Evolutionary conservation across 1,140 invertebrate genomes (phyloP).

Genomic region (Bombus polaris): DNA sequence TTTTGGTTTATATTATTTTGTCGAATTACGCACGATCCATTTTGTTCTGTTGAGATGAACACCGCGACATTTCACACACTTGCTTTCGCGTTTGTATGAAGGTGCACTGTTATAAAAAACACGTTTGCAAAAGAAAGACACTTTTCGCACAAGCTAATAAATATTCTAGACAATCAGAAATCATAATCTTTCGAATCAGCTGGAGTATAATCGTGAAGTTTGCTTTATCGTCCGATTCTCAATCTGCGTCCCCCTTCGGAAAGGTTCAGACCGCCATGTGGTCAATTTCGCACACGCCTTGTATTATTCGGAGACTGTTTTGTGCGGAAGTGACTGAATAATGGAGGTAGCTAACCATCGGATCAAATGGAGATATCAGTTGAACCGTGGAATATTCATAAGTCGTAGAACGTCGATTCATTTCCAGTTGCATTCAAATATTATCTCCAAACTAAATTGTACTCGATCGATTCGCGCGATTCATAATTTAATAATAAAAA

Average conservation of each 20-base stretch:
- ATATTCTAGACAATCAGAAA: neutral
- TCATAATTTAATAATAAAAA: neutral
- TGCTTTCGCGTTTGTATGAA: too few species aligned
- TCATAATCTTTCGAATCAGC: neutral
- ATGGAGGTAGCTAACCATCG: constrained; percentile 17
- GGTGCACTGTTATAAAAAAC: too few species aligned
- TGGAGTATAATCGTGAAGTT: neutral
- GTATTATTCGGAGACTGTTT: constrained; percentile 28
- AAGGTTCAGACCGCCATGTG: neutral
- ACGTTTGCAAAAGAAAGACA: too few species aligned
- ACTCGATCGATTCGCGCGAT: neutral
- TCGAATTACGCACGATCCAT: too few species aligned
- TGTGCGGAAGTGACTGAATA: constrained; percentile 31
- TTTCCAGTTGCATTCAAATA: neutral
- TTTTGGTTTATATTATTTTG: too few species aligned
- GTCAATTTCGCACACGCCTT: constrained; percentile 31
- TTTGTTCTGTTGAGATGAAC: too few species aligned
- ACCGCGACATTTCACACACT: too few species aligned
- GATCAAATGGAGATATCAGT: constrained; percentile 31
- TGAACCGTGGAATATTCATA: constrained; percentile 23
- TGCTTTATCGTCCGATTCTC: neutral
- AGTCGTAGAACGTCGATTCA: neutral
- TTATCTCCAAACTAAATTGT: neutral
- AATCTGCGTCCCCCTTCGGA: neutral
- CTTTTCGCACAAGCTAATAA: too few species aligned